Evolutionary conservation across 2,797 vertebrate species (phyloP).

Genomic region (Ctenopoma multispine): DNA sequence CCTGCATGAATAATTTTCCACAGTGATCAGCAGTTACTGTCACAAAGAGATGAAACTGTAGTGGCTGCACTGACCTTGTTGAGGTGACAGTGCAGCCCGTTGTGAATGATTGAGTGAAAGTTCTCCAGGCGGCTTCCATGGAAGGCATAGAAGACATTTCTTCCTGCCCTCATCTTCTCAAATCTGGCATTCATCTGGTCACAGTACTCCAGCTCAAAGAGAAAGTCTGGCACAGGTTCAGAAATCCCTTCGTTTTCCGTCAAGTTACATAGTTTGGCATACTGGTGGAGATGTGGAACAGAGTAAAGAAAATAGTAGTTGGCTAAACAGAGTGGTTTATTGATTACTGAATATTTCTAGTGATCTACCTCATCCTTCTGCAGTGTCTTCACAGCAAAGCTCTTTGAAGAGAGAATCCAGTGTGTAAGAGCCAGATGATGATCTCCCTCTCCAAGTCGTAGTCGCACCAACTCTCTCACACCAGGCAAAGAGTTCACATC

Average conservation of each 20-base stretch:
- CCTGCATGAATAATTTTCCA: neutral
- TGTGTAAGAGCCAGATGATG: conserved; percentile 88
- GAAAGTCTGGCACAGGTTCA: conserved; percentile 91
- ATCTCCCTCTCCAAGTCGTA: conserved; percentile 81
- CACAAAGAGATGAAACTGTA: neutral
- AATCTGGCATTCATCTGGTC: conserved; percentile 91
- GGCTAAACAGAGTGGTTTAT: neutral
- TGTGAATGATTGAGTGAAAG: conserved; percentile 98
- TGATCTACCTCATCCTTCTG: conserved; percentile 89
- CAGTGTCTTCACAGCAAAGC: conserved; percentile 90
- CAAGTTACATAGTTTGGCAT: conserved; percentile 89
- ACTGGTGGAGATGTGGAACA: conserved; percentile 79
- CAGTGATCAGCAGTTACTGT: neutral
- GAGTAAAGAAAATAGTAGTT: neutral
- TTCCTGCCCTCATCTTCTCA: conserved; percentile 88
- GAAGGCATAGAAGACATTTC: conserved; percentile 94
- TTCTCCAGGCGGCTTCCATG: conserved; percentile 98
- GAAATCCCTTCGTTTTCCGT: conserved; percentile 83
- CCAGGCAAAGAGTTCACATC: conserved; percentile 90
- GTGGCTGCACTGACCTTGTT: conserved; percentile 69
- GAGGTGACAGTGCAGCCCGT: conserved; percentile 96
- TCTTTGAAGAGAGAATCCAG: conserved; percentile 95
- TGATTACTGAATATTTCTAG: neutral
- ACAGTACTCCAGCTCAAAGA: conserved; percentile 94
- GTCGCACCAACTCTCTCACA: conserved; percentile 88